These are phyloP conservation scores for Lymantria dispar DNA, from an alignment of 2,888 invertebrate genomes.

Conservation along the genomic window DNA sequence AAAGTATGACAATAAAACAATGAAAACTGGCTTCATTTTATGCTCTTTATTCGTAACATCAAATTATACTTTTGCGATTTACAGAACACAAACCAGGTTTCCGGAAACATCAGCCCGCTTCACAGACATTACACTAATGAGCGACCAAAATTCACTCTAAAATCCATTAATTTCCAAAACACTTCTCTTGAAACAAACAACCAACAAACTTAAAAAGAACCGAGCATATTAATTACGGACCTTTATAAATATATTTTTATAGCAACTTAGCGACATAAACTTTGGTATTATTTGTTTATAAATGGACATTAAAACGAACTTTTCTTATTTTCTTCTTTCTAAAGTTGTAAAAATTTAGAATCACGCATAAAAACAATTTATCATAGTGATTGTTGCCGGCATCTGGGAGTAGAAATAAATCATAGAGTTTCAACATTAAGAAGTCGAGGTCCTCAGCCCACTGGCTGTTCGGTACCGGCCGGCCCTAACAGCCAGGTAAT, in stretches of 20 bases:
- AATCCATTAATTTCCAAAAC: conserved; percentile 1
- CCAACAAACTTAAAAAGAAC: conserved; percentile 2
- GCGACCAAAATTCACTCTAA: conserved; percentile 3
- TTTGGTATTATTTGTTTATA: conserved; percentile 29
- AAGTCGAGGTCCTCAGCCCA: conserved; percentile 19
- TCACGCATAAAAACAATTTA: conserved; percentile 62
- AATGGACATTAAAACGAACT: conserved; percentile 36
- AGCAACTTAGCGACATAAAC: conserved; percentile 26
- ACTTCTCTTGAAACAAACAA: conserved; percentile 3
- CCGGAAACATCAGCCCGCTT: not conserved
- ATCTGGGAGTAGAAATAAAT: conserved; percentile 73
- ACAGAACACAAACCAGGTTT: conserved; percentile 1
- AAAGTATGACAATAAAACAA: no score
- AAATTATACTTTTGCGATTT: not conserved
- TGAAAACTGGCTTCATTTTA: not conserved
- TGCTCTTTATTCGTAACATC: no score
- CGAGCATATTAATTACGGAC: conserved; percentile 22
- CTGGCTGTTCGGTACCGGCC: conserved; percentile 17
- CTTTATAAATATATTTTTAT: conserved; percentile 19
- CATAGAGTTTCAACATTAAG: conserved; percentile 67
- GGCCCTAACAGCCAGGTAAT: conserved; percentile 64
- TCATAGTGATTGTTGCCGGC: conserved; percentile 68
- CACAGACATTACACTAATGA: conserved; percentile 5
- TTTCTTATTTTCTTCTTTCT: conserved; percentile 16
- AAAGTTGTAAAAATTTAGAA: conserved; percentile 51